These are phyloP conservation scores for Bufotes viridis DNA, from an alignment of 2,797 vertebrate genomes.

Conservation along the genomic window DNA sequence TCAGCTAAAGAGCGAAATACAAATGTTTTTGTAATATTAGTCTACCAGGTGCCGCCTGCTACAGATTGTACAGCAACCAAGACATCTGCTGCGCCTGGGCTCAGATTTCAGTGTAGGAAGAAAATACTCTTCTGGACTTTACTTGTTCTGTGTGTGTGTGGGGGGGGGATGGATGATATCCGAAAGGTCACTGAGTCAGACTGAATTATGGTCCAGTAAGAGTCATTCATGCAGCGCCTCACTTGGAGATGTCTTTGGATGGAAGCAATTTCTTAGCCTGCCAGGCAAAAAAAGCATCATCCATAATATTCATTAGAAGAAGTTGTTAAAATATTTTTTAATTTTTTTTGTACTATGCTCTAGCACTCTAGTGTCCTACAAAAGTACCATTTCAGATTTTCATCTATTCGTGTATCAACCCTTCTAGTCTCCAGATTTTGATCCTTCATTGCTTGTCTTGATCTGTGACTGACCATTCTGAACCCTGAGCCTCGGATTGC, in stretches of 20 bases:
- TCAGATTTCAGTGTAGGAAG: neutral
- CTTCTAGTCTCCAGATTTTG: too few relatives aligned
- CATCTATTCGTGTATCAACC: too few relatives aligned
- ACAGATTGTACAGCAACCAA: neutral
- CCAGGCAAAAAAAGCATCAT: neutral
- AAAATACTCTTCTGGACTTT: conserved; percentile 21
- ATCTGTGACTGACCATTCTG: too few relatives aligned
- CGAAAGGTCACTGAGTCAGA: conserved; percentile 28
- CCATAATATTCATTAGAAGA: too few relatives aligned
- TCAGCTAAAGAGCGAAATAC: conserved; percentile 66
- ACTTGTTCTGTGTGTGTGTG: neutral
- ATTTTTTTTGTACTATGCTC: too few relatives aligned
- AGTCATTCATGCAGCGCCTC: conserved; percentile 25
- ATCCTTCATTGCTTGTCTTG: too few relatives aligned
- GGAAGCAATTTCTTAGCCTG: neutral
- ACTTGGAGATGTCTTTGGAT: neutral
- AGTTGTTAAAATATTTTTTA: too few relatives aligned
- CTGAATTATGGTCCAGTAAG: conserved; percentile 31
- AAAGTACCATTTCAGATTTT: too few relatives aligned
- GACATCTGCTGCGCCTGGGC: neutral
- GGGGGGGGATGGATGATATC: neutral
- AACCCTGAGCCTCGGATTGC: too few relatives aligned
- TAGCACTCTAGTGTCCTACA: too few relatives aligned
- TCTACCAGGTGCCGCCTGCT: neutral
- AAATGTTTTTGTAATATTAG: conserved; percentile 71